Base-by-base conservation (phyloP, 2,113 vertebrate genomes). In the Pampusana beccarii region DNA sequence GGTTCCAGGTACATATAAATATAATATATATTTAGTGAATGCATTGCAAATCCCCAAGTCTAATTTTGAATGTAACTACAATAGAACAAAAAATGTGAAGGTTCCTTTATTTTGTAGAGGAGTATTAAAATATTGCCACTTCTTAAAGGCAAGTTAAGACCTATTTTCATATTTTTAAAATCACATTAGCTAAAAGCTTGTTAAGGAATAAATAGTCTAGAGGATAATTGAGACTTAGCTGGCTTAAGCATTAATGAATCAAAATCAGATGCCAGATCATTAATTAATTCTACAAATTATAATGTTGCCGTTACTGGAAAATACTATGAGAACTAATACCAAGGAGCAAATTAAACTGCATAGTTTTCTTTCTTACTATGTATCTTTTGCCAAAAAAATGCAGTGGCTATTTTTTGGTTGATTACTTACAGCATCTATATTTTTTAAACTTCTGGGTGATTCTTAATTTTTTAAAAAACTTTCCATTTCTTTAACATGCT, bases 221-320 rank as follows among this genome's bases (percentile, higher is more conserved):
- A 95, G 93, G 96, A 97, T 97, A 97, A 97, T 96, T 97, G 97
- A 97, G 96, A 96, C 91, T 97, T 97, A 97, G 96, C 95, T 95
- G 96, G 94, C 93, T 97, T 97, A 97, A 87, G 93, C 94, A 96
- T 97, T 97, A 97, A 97, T 97, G 97, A 97, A 94, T 96, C 94
- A 96, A 97, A 97, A 97, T 97, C 97, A 97, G 95, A 97, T 96
- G 97, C 95, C 95, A 96, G 95, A 97, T 97, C 96, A 97, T 97
- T 97, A 97, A 97, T 97, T 97, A 97, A 97, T 97, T 97, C 96
- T 95, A 96, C 96, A 97, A 97, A 97, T 97, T 92, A 97, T 93
- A 95, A 94, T 94, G 95, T 97, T 97, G 92, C 89, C 82, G 69
- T 94, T 95, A 90, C 94, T 92, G 85, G 91, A 73, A 96, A 96